These are phyloP conservation scores for Beaufortia kweichowensis DNA, from an alignment of 2,113 vertebrate species.

Conservation along the genomic window DNA sequence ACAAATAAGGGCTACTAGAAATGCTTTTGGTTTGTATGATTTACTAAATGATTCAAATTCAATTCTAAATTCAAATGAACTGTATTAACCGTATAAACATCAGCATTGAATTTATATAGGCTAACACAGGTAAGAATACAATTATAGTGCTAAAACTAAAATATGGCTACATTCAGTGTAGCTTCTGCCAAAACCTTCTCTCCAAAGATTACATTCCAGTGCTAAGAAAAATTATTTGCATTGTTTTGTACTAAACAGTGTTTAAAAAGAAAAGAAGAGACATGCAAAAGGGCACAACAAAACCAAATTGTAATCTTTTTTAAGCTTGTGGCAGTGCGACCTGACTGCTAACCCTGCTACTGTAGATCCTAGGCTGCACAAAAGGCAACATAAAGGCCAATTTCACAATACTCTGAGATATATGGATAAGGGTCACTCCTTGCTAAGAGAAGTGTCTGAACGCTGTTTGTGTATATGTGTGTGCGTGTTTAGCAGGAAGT, in stretches of 20 bases:
- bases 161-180: not conserved
- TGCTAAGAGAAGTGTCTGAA: not conserved
- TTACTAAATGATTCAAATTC: not conserved
- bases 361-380: not conserved
- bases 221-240: not conserved
- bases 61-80: not conserved
- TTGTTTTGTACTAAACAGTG: not conserved
- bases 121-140: constrained; percentile 4
- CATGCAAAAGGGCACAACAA: constrained; percentile 6
- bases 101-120: not conserved
- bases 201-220: not conserved
- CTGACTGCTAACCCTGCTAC: no score
- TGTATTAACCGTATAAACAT: not conserved
- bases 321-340: no score
- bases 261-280: not conserved
- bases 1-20: not conserved
- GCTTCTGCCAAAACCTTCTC: not conserved
- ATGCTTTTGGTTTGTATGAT: not conserved
- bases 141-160: not conserved
- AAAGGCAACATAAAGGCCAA: not conserved
- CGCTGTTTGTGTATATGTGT: not conserved
- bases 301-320: not conserved
- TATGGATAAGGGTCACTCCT: no score
- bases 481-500: not conserved
- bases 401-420: not conserved